Evolutionary conservation across 2,797 vertebrate species (phyloP).

Genomic region (Sebastes glaucus): DNA sequence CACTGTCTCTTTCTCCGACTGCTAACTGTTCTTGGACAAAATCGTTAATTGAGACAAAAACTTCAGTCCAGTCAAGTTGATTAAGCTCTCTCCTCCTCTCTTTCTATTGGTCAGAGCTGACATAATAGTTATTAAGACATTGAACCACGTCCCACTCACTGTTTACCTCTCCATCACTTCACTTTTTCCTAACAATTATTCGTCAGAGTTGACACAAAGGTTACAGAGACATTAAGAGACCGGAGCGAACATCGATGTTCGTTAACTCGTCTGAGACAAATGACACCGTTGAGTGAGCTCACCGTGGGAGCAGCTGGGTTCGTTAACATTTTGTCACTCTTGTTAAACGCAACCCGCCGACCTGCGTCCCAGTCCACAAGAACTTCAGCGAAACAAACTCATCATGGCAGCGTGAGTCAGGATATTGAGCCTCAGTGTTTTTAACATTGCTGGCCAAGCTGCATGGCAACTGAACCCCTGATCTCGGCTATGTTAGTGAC

Average conservation of each 20-base stretch:
- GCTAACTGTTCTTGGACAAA: background rate
- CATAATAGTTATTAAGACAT: background rate
- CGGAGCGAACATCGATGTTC: conserved; percentile 8
- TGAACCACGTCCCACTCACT: background rate
- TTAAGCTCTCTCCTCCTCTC: background rate
- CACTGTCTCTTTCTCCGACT: background rate
- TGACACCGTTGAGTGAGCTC: background rate
- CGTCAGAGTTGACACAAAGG: conserved; percentile 29
- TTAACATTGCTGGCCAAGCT: background rate
- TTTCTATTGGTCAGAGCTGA: background rate
- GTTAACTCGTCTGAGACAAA: conserved; percentile 38
- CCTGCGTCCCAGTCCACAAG: background rate
- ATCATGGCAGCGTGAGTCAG: background rate
- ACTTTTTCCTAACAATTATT: background rate
- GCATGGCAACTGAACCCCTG: background rate
- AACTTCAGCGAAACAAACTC: background rate
- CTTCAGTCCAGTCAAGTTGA: background rate
- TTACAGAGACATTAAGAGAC: conserved; percentile 21
- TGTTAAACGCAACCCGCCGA: background rate
- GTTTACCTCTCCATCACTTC: background rate
- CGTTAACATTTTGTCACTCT: conserved; percentile 7
- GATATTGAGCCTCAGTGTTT: background rate
- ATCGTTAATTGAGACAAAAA: conserved; percentile 23
- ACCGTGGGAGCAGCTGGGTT: background rate
- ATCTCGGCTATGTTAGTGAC: background rate